Percentiles rank a stretch among this genome's conserved stretches.
phyloP scores from a whole-genome alignment of 2,888 invertebrate species.

The Pimpla rufipes region DNA sequence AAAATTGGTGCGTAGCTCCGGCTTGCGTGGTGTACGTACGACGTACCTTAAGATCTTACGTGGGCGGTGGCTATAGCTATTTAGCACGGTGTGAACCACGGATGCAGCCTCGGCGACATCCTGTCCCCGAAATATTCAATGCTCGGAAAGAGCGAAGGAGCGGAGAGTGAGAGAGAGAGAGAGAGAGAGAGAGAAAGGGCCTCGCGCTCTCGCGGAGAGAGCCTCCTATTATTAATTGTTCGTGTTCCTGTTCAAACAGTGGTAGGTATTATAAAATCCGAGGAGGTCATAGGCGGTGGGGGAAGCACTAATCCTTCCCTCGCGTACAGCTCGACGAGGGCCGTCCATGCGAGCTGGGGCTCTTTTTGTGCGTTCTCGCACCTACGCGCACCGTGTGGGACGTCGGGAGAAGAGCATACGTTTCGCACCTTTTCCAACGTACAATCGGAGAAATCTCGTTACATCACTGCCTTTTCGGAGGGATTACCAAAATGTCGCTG shows the following conservation, averaged over 20 bases:
- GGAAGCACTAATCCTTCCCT: conserved; percentile 53
- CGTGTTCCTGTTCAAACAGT: conserved; percentile 83
- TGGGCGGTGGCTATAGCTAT: background rate
- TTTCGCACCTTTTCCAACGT: too few relatives aligned
- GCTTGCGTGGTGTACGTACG: background rate
- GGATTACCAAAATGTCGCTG: background rate
- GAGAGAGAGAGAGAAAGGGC: conserved; percentile 71
- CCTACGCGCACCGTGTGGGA: too few relatives aligned
- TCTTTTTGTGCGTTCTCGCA: conserved; percentile 39
- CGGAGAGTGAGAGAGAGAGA: conserved; percentile 8
- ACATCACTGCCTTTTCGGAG: too few relatives aligned
- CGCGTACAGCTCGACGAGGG: conserved; percentile 25
- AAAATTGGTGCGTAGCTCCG: background rate
- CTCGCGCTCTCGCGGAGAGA: conserved; percentile 71
- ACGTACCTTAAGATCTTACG: background rate
- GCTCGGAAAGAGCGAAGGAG: conserved; percentile 44
- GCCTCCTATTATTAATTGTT: conserved; percentile 82
- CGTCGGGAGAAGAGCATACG: too few relatives aligned
- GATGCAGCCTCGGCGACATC: conserved; percentile 66
- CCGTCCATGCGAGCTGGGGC: conserved; percentile 13
- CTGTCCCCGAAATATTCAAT: conserved; percentile 63
- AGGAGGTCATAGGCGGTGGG: conserved; percentile 48
- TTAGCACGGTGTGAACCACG: conserved; percentile 49
- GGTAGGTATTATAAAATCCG: conserved; percentile 81
- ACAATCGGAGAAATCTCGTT: too few relatives aligned